Conservation (phyloP, 2,888 invertebrate genomes). For the Plebejus anna region DNA sequence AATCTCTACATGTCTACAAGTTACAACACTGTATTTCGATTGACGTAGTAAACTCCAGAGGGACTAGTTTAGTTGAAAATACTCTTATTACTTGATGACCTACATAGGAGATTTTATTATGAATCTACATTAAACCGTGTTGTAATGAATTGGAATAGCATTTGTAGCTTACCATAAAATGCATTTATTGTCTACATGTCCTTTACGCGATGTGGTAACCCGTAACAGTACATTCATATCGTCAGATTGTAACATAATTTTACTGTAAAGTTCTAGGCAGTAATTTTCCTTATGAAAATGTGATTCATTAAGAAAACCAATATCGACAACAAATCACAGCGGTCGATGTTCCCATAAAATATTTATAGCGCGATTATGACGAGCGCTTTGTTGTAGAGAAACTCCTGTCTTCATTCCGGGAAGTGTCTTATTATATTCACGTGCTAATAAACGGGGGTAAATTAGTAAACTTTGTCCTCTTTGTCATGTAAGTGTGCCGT, state of each 20-base stretch:
- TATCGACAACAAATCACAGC: slow-evolving; percentile 8
- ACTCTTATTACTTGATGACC: not conserved
- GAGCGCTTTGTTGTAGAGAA: slow-evolving; percentile 10
- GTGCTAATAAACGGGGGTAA: slow-evolving; percentile 21
- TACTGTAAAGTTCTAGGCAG: not conserved
- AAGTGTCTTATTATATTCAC: slow-evolving; percentile 34
- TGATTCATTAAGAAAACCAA: not conserved
- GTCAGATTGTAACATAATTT: not conserved
- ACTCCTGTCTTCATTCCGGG: not conserved
- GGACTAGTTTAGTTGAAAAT: slow-evolving; percentile 12
- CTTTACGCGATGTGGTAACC: not conserved
- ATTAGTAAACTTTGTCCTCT: slow-evolving; percentile 48
- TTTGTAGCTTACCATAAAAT: not conserved
- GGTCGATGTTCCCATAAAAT: slow-evolving; percentile 20
- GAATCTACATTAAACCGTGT: not conserved
- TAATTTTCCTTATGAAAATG: not conserved
- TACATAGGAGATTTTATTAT: not conserved
- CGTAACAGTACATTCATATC: not conserved
- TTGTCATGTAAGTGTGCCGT: slow-evolving; percentile 68
- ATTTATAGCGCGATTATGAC: slow-evolving; percentile 23
- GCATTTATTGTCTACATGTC: not conserved
- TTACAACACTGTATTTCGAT: not conserved
- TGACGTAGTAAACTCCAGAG: not conserved
- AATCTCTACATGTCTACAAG: not conserved
- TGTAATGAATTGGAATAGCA: not conserved